Percentiles rank a stretch among this genome's conserved stretches.
Conservation (phyloP, 2,797 vertebrate genomes). For the Pangasius larnaudii region DNA sequence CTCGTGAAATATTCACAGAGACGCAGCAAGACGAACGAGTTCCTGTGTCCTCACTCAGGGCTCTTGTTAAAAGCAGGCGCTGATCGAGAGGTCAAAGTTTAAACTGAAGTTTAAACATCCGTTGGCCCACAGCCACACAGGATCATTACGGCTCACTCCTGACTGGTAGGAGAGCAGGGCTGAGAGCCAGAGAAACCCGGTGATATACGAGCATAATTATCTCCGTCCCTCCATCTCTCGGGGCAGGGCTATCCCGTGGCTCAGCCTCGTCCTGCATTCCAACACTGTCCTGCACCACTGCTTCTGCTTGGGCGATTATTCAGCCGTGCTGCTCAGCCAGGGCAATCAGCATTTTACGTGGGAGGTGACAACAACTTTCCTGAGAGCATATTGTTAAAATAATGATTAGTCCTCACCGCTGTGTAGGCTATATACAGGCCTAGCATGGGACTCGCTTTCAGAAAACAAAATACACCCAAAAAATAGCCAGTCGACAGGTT, state of each 20-base stretch:
- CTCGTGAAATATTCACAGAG: slow-evolving; percentile 71
- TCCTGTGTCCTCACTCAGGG: slow-evolving; percentile 62
- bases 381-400: slow-evolving; percentile 18
- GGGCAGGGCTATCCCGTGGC: slow-evolving; percentile 46
- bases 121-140: slow-evolving; percentile 59
- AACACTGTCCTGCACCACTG: slow-evolving; percentile 7
- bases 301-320: neutral
- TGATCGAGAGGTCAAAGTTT: slow-evolving; percentile 75
- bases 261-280: slow-evolving; percentile 36
- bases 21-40: slow-evolving; percentile 70
- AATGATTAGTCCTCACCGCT: neutral
- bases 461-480: neutral
- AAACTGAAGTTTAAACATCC: slow-evolving; percentile 75
- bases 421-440: neutral
- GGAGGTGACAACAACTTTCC: neutral
- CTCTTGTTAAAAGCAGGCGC: slow-evolving; percentile 60
- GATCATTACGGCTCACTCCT: slow-evolving; percentile 66
- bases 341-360: neutral
- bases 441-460: no score
- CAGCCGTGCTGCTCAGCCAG: neutral
- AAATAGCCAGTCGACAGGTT: neutral
- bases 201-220: slow-evolving; percentile 69
- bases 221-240: slow-evolving; percentile 47
- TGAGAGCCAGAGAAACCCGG: slow-evolving; percentile 61
- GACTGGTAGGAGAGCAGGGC: slow-evolving; percentile 41